Percentiles rank a stretch among this genome's conserved stretches.
These are phyloP conservation scores for Coendou prehensilis DNA, from an alignment of 2,797 vertebrate genomes.

Conservation along the genomic window DNA sequence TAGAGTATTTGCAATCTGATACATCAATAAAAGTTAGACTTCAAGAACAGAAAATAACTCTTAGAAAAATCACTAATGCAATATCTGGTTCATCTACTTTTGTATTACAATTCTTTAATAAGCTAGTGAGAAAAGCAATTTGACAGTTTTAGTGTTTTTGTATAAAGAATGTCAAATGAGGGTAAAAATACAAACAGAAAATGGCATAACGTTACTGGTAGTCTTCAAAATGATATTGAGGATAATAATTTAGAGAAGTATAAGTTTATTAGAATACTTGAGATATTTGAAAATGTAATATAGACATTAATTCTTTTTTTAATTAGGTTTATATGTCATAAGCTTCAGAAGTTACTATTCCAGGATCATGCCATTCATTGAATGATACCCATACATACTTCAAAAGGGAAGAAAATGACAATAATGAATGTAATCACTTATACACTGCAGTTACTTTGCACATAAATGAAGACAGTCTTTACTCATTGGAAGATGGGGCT, in stretches of 20 bases:
- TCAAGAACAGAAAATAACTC: background rate
- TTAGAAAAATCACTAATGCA: background rate
- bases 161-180: background rate
- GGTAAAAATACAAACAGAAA: background rate
- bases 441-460: background rate
- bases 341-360: background rate
- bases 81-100: background rate
- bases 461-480: background rate
- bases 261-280: background rate
- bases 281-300: background rate
- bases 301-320: background rate
- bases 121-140: background rate
- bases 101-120: background rate
- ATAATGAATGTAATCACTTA: background rate
- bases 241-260: slow-evolving; percentile 17
- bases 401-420: background rate
- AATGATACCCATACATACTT: background rate
- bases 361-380: background rate
- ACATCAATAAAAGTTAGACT: background rate
- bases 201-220: background rate
- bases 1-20: background rate
- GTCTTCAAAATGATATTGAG: slow-evolving; percentile 8
- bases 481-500: background rate
- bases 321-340: background rate
- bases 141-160: background rate